Evolutionary conservation across 2,888 invertebrate species (phyloP).

Genomic region (Nomada goodeniana): DNA sequence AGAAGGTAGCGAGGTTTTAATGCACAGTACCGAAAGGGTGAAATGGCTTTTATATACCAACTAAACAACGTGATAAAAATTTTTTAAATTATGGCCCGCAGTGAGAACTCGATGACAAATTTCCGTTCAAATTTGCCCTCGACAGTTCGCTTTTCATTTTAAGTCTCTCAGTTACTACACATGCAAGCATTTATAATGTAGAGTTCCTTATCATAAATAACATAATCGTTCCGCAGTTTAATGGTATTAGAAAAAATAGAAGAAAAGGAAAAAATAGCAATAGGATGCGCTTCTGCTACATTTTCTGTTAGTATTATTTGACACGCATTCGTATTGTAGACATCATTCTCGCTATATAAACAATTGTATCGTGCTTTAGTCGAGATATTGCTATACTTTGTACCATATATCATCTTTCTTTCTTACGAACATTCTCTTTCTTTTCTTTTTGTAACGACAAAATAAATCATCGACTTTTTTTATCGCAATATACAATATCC

Average conservation of each 20-base stretch:
- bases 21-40: conserved; percentile 23
- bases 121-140: conserved; percentile 29
- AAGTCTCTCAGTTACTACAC: background rate
- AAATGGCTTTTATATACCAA: background rate
- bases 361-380: conserved; percentile 49
- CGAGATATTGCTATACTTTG: conserved; percentile 43
- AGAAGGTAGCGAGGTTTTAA: background rate
- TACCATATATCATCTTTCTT: conserved; percentile 24
- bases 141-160: conserved; percentile 18
- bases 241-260: background rate
- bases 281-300: conserved; percentile 37
- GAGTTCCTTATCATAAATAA: background rate
- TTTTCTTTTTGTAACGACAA: conserved; percentile 39
- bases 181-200: conserved; percentile 30
- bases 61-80: background rate
- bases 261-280: conserved; percentile 1
- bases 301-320: conserved; percentile 15
- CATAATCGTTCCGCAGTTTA: background rate
- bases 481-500: conserved; percentile 19
- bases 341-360: conserved; percentile 34
- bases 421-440: background rate
- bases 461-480: conserved; percentile 52
- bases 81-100: background rate
- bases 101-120: conserved; percentile 31
- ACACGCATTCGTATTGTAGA: conserved; percentile 24